Percentiles rank a stretch among this genome's conserved stretches.
phyloP scores from a whole-genome alignment of 2,888 invertebrate species.

The Euproctis similis region DNA sequence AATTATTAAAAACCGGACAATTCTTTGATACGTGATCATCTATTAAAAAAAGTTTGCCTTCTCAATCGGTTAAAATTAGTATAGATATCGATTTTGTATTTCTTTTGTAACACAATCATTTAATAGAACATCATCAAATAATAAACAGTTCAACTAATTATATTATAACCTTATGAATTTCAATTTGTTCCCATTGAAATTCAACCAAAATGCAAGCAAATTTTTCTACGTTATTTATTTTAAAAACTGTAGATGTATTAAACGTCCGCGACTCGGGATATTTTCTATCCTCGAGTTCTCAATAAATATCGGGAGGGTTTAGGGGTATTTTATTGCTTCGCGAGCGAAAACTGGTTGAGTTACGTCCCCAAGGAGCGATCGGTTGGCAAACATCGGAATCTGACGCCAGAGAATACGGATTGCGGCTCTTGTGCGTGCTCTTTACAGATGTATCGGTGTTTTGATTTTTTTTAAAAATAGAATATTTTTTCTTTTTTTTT shows the following conservation, averaged over 20 bases:
- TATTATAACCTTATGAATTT: too few relatives aligned
- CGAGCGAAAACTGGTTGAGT: slow-evolving; percentile 44
- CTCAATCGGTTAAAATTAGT: too few relatives aligned
- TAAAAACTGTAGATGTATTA: slow-evolving; percentile 16
- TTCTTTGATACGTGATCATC: too few relatives aligned
- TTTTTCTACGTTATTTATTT: too few relatives aligned
- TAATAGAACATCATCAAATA: too few relatives aligned
- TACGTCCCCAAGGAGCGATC: slow-evolving; percentile 64
- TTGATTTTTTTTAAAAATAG: not conserved
- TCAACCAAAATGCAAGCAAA: too few relatives aligned
- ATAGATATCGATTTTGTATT: too few relatives aligned
- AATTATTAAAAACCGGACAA: too few relatives aligned
- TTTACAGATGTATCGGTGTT: not conserved
- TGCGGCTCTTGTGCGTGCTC: slow-evolving; percentile 17
- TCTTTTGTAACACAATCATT: too few relatives aligned
- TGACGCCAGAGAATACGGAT: slow-evolving; percentile 34
- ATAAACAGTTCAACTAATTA: too few relatives aligned
- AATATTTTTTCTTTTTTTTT: not conserved
- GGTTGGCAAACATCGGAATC: slow-evolving; percentile 61
- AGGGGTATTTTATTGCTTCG: slow-evolving; percentile 57
- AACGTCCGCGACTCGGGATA: slow-evolving; percentile 11
- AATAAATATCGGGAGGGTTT: slow-evolving; percentile 48
- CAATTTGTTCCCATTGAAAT: too few relatives aligned
- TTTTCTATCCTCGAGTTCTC: slow-evolving; percentile 34
- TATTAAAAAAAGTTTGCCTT: too few relatives aligned